Conservation (phyloP, 2,888 invertebrate genomes). For the Plebejus argus region DNA sequence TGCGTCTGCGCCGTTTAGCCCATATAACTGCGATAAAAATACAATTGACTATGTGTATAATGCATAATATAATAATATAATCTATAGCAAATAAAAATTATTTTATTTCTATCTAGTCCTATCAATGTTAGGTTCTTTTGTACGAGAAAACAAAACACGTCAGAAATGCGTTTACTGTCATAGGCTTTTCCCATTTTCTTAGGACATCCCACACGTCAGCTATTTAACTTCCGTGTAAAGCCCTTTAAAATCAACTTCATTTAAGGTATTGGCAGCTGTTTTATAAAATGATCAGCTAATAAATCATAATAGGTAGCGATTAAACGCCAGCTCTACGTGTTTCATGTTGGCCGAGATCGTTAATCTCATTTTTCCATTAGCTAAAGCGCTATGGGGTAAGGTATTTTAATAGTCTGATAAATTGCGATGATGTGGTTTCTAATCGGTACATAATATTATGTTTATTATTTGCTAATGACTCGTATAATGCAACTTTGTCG, state of each 20-base stretch:
- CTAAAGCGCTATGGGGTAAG: slow-evolving; percentile 47
- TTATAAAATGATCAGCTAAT: background rate
- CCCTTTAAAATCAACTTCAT: background rate
- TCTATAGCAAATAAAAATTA: background rate
- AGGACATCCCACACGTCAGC: too few species aligned
- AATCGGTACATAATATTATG: background rate
- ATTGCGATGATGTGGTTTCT: background rate
- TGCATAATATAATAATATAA: background rate
- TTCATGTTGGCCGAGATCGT: slow-evolving; percentile 22
- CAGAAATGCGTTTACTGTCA: too few species aligned
- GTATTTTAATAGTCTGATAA: slow-evolving; percentile 24
- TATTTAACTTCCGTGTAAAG: too few species aligned
- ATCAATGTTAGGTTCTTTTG: too few species aligned
- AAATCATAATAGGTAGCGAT: slow-evolving; percentile 19
- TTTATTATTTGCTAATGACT: background rate
- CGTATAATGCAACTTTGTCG: background rate
- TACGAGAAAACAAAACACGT: too few species aligned
- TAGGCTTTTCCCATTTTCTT: too few species aligned
- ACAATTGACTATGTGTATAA: background rate
- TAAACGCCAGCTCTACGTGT: slow-evolving; percentile 11
- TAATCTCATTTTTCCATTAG: slow-evolving; percentile 67
- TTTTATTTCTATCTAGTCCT: too few species aligned
- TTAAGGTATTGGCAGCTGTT: slow-evolving; percentile 1
- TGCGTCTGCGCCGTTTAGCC: slow-evolving; percentile 1
- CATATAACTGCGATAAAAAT: slow-evolving; percentile 24